Percentiles rank a stretch among this genome's conserved stretches.
These are phyloP conservation scores for Actinemys pallida DNA, from an alignment of 2,113 vertebrate species.

Conservation along the genomic window DNA sequence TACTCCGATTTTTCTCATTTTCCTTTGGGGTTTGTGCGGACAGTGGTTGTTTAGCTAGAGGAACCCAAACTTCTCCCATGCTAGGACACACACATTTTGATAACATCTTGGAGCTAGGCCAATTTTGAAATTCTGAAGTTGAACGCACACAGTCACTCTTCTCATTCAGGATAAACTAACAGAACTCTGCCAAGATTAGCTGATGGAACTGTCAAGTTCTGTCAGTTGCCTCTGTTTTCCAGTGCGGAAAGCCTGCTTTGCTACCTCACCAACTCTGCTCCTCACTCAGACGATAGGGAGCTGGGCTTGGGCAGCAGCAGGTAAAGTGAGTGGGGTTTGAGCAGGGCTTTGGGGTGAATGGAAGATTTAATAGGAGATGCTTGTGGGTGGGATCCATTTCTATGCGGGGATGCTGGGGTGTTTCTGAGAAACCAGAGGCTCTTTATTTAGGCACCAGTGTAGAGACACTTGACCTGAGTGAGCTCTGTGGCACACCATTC, in stretches of 20 bases:
- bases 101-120: not conserved
- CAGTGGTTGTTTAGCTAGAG: not conserved
- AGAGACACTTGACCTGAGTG: rapidly evolving
- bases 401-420: not conserved
- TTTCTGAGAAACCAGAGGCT: not conserved
- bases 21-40: not conserved
- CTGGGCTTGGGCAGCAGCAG: not conserved
- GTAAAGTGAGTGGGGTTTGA: not conserved
- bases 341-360: not conserved
- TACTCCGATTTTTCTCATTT: not conserved
- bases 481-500: not conserved
- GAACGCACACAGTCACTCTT: constrained; percentile 3
- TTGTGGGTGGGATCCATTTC: not conserved
- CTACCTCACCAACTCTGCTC: rapidly evolving
- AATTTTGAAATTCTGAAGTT: constrained; percentile 5
- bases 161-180: rapidly evolving
- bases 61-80: not conserved
- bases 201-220: not conserved
- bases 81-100: not conserved
- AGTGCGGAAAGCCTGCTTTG: rapidly evolving
- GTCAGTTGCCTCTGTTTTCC: not conserved
- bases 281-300: not conserved
- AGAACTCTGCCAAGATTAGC: not conserved
- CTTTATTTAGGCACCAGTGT: not conserved
- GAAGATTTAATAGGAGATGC: not conserved